Percentiles rank a stretch among this genome's conserved stretches.
Conservation (phyloP, 2,888 invertebrate species). For the Chirona hameri region DNA sequence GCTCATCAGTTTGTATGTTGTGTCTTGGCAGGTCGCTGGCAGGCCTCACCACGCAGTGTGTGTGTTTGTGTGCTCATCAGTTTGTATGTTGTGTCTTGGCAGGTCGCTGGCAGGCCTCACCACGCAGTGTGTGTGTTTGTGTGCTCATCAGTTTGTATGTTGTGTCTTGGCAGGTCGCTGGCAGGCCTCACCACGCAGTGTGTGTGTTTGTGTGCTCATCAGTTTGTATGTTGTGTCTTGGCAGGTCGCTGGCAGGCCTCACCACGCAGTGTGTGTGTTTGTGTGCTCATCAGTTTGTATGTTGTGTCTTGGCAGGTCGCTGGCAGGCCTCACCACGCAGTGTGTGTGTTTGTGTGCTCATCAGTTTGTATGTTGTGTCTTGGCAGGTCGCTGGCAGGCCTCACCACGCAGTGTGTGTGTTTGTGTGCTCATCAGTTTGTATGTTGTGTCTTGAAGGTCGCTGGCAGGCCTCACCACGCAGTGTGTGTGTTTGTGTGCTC, state of each 20-base stretch:
- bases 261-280: constrained; percentile 67
- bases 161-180: constrained; percentile 52
- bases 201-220: constrained; percentile 47
- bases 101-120: constrained; percentile 71
- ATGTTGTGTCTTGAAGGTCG: constrained; percentile 48
- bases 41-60: constrained; percentile 72
- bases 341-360: constrained; percentile 53
- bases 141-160: too few species aligned
- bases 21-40: constrained; percentile 56
- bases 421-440: too few species aligned
- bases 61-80: constrained; percentile 46
- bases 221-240: not conserved
- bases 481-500: constrained; percentile 53
- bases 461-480: constrained; percentile 75
- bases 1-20: too few species aligned
- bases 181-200: constrained; percentile 77
- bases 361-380: too few species aligned
- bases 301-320: constrained; percentile 49
- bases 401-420: constrained; percentile 72
- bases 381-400: constrained; percentile 63
- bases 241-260: constrained; percentile 66
- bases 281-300: too few species aligned
- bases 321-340: constrained; percentile 74
- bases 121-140: constrained; percentile 60
- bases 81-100: not conserved